phyloP scores from a whole-genome alignment of 2,113 vertebrate genomes.

The Xiphophorus hellerii region DNA sequence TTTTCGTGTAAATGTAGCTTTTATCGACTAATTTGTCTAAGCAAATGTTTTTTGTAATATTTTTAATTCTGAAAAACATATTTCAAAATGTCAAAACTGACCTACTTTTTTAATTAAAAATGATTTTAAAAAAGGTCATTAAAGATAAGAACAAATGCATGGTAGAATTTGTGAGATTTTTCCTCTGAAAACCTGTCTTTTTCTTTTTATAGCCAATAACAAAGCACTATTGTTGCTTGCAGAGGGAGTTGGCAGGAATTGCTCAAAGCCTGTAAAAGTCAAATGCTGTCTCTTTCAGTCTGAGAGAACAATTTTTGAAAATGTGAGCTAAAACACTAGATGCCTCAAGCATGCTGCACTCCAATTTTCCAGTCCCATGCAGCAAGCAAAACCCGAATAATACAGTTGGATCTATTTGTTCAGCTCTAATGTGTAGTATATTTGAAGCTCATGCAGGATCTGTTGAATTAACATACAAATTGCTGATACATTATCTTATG shows the following conservation, averaged over 20 bases:
- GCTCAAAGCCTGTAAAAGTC: constrained; percentile 67
- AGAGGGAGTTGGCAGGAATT: constrained; percentile 46
- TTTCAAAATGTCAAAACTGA: background rate
- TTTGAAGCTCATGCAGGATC: constrained; percentile 43
- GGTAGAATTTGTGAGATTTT: background rate
- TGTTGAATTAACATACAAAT: constrained; percentile 78
- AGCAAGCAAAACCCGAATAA: constrained; percentile 44
- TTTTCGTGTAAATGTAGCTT: background rate
- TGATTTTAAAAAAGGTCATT: background rate
- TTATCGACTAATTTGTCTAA: background rate
- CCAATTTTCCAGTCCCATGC: constrained; percentile 46
- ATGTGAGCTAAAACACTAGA: constrained; percentile 61
- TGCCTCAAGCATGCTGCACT: constrained; percentile 63
- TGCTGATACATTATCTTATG: constrained; percentile 70
- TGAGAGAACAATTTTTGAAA: constrained; percentile 64
- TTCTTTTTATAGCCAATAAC: constrained; percentile 39
- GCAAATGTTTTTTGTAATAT: background rate
- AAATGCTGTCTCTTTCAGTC: constrained; percentile 66
- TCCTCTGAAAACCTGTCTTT: constrained; percentile 27
- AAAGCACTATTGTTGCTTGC: constrained; percentile 50
- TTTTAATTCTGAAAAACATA: background rate
- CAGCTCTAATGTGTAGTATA: constrained; percentile 66
- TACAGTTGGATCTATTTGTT: constrained; percentile 66
- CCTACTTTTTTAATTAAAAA: background rate
- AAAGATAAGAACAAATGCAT: constrained; percentile 16